Conservation (phyloP, 2,113 vertebrate species). For the Accipiter virgatus region DNA sequence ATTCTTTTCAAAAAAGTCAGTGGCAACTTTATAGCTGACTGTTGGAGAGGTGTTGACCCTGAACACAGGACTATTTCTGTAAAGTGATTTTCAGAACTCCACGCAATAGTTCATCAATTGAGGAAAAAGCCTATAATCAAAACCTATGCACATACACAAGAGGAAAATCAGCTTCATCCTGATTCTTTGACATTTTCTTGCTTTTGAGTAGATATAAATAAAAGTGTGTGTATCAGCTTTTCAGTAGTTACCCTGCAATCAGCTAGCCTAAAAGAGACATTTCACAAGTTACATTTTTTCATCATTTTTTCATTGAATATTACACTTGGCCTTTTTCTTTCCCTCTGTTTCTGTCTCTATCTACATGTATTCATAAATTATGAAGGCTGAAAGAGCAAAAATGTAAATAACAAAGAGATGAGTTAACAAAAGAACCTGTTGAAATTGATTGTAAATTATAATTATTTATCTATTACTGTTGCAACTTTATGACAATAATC, state of each 20-base stretch:
- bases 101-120: conserved; percentile 20
- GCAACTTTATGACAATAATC: not conserved
- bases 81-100: conserved; percentile 39
- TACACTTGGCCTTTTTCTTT: not conserved
- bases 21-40: not conserved
- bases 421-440: not conserved
- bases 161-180: conserved; percentile 57
- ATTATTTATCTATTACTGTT: not conserved
- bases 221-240: conserved; percentile 46
- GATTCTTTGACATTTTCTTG: conserved; percentile 49
- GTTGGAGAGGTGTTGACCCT: not conserved
- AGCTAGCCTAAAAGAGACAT: conserved; percentile 62
- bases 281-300: conserved; percentile 41
- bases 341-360: not conserved
- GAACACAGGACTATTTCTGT: conserved; percentile 14
- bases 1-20: not conserved
- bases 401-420: not conserved
- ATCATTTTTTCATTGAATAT: not conserved
- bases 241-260: conserved; percentile 58
- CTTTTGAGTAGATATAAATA: conserved; percentile 48
- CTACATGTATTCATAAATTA: not conserved
- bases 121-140: conserved; percentile 55
- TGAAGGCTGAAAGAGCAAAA: not conserved
- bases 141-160: conserved; percentile 47
- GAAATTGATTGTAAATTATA: not conserved